Base-by-base conservation (phyloP, 2,888 invertebrate species). In the Melanostoma mellinum region DNA sequence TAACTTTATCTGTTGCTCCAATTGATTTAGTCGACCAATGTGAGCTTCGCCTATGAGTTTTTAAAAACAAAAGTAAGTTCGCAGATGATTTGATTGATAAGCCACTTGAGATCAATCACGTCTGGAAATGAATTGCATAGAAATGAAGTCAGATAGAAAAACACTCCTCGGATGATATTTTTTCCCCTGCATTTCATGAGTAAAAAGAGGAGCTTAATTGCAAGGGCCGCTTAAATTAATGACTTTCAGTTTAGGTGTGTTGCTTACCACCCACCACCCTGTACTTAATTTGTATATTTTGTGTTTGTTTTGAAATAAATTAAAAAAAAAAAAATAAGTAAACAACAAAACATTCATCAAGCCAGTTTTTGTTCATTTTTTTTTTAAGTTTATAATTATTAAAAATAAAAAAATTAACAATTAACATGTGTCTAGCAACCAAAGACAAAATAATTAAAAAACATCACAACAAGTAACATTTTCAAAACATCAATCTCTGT, bases 401-500 rank as follows among this genome's bases (percentile, higher is more conserved):
- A 30, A 50, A 53, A 60, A 55, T 3, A 63, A 42, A 8, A 63
- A 42, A 36, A 40, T 20, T 20, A 20, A n/a, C 33, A 33, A 38
- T 35, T 8, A 40, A 61, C 40, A 61, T 46, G 8, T 60, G 32
- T 36, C 73, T 71, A 71, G 65, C 67, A 55, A 61, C 60, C 61
- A 65, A 38, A 20, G 38, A 65, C 42, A 68, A 30, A 48, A 48
- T 44, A 35, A 65, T 56, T 50, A 30, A 50, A 30, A 50, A 50
- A 63, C 63, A 36, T 50, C 63, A 40, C 32, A 38, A 9, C 74
- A 74, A 74, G 46, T 67, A 68, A 76, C 68, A 55, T 61, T 44
- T 61, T 52, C 30, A 63, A 79, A 79, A 79, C 68, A 79, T 79
- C 74, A 38, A 79, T 74, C 10, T 63, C 42, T 67, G 74, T 78